These are phyloP conservation scores for Papilio helenus DNA, from an alignment of 1,140 invertebrate species.

Conservation along the genomic window DNA sequence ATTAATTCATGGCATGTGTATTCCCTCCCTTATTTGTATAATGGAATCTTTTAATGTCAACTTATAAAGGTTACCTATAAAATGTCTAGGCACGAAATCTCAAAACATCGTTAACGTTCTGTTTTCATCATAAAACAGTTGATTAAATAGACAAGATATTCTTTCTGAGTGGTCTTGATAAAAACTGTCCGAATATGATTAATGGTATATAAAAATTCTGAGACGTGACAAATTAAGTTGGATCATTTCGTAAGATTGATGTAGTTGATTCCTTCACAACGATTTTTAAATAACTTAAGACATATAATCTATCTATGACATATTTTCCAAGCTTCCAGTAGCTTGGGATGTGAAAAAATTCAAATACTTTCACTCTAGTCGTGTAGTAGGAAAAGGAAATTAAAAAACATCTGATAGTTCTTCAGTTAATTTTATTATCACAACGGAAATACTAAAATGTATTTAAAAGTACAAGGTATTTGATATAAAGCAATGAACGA, in stretches of 20 bases:
- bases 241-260: slow-evolving; percentile 9
- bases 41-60: neutral
- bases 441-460: no score
- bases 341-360: no score
- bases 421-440: no score
- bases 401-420: no score
- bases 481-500: slow-evolving; percentile 20
- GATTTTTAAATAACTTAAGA: no score
- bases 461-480: neutral
- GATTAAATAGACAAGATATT: neutral
- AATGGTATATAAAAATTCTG: neutral
- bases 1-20: no score
- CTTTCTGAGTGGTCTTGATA: slow-evolving; percentile 14
- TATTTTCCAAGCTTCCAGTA: no score
- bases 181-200: slow-evolving; percentile 1
- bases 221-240: slow-evolving; percentile 23
- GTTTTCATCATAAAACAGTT: neutral
- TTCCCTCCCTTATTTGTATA: no score
- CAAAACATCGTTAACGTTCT: neutral
- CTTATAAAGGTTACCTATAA: neutral
- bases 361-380: no score
- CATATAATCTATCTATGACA: no score
- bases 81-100: neutral
- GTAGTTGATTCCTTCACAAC: neutral
- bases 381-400: no score